phyloP scores from a whole-genome alignment of 2,797 vertebrate genomes.

The Toxotes lorentzi region DNA sequence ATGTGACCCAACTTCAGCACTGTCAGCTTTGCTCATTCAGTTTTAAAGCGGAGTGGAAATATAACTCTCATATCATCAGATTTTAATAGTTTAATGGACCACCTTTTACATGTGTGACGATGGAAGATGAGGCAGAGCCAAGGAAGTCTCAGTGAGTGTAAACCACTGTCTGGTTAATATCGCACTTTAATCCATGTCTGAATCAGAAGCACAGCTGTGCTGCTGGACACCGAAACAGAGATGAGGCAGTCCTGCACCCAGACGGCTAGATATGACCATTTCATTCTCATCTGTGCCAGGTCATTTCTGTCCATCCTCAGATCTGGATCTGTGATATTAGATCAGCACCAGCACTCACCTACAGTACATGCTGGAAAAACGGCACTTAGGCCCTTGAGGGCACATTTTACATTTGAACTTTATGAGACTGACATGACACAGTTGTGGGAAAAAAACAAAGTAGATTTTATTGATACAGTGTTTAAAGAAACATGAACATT shows the following conservation, averaged over 20 bases:
- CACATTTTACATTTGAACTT: not conserved
- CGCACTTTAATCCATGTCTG: not conserved
- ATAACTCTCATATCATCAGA: not conserved
- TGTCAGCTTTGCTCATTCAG: not conserved
- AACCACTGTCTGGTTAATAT: not conserved
- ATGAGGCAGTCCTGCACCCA: not conserved
- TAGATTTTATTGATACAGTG: conserved; percentile 3
- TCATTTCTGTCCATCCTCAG: not conserved
- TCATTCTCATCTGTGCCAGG: not conserved
- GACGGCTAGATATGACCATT: not conserved
- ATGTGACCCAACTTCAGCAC: not conserved
- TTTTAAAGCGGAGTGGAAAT: not conserved
- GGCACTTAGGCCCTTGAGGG: not conserved
- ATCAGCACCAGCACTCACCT: not conserved
- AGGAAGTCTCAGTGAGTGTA: not conserved
- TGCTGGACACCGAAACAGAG: not conserved
- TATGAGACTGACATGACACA: not conserved
- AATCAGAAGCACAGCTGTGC: not conserved
- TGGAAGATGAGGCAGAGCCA: not conserved
- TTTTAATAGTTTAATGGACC: not conserved
- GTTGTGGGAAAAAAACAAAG: conserved; percentile 21
- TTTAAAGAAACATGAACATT: conserved; percentile 3
- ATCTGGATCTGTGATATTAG: not conserved
- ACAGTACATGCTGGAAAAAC: not conserved
- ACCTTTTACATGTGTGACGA: not conserved